Evolutionary conservation across 1,140 invertebrate genomes (phyloP).

Genomic region (Akabosia matsudoensis): DNA sequence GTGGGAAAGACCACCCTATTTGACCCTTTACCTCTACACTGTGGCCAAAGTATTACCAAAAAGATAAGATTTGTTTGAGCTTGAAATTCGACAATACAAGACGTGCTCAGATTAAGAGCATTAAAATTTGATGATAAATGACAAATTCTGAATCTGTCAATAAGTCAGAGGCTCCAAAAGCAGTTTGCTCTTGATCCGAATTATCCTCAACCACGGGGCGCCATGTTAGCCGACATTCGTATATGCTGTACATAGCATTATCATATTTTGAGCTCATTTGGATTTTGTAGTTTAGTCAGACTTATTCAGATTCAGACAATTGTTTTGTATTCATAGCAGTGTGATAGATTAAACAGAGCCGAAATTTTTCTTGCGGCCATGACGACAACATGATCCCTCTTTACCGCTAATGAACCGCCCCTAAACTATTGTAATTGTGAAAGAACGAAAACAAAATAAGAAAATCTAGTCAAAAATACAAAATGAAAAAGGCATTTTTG

Average conservation of each 20-base stretch:
- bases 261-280: too few relatives aligned
- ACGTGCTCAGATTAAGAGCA: background rate
- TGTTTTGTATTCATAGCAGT: too few relatives aligned
- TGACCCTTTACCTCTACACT: conserved; percentile 13
- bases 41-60: background rate
- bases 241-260: too few relatives aligned
- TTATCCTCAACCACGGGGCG: too few relatives aligned
- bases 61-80: background rate
- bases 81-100: background rate
- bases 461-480: background rate
- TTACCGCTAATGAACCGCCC: background rate
- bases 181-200: too few relatives aligned
- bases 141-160: background rate
- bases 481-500: background rate
- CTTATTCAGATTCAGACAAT: too few relatives aligned
- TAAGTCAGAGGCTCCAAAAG: background rate
- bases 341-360: too few relatives aligned
- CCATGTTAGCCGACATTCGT: too few relatives aligned
- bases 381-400: background rate
- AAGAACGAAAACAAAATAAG: background rate
- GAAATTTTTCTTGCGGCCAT: too few relatives aligned
- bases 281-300: too few relatives aligned
- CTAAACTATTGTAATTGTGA: background rate
- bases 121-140: background rate
- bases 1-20: conserved; percentile 3